phyloP scores from a whole-genome alignment of 2,113 vertebrate genomes.

The Lipophrys pholis region DNA sequence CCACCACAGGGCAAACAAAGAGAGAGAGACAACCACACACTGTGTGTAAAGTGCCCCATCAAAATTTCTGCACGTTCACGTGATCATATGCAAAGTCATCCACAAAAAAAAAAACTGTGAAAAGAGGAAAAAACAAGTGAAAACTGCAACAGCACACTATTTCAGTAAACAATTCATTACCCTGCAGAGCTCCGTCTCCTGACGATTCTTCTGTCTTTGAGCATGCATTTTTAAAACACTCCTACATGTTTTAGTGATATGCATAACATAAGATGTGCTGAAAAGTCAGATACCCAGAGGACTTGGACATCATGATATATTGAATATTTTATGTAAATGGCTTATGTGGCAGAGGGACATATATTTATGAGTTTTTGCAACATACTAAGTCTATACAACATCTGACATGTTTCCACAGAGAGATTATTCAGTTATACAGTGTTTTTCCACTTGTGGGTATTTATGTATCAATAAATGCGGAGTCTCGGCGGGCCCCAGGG shows the following conservation, averaged over 20 bases:
- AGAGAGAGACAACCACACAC: too few species aligned
- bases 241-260: slow-evolving; percentile 57
- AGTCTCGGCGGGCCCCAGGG: background rate
- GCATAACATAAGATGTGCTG: slow-evolving; percentile 34
- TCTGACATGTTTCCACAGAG: slow-evolving; percentile 8
- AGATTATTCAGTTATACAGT: slow-evolving; percentile 17
- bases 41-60: background rate
- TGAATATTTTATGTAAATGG: slow-evolving; percentile 65
- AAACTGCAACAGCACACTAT: background rate
- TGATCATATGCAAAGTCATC: slow-evolving; percentile 6
- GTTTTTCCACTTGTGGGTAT: slow-evolving; percentile 17
- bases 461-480: slow-evolving; percentile 15
- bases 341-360: slow-evolving; percentile 28
- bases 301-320: slow-evolving; percentile 31
- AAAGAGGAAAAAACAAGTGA: background rate
- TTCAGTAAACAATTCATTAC: slow-evolving; percentile 20
- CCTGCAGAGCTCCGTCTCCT: slow-evolving; percentile 8
- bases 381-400: background rate
- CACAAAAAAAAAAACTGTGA: slow-evolving; percentile 6
- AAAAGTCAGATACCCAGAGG: slow-evolving; percentile 29
- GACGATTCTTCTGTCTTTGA: slow-evolving; percentile 3
- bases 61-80: slow-evolving; percentile 18
- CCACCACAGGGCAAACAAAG: too few species aligned
- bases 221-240: slow-evolving; percentile 50
- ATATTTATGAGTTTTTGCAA: slow-evolving; percentile 35